Evolutionary conservation across 2,888 invertebrate species (phyloP), one percentile per base, ranked within the genome.

Genomic region (Clepsis dumicolana): DNA sequence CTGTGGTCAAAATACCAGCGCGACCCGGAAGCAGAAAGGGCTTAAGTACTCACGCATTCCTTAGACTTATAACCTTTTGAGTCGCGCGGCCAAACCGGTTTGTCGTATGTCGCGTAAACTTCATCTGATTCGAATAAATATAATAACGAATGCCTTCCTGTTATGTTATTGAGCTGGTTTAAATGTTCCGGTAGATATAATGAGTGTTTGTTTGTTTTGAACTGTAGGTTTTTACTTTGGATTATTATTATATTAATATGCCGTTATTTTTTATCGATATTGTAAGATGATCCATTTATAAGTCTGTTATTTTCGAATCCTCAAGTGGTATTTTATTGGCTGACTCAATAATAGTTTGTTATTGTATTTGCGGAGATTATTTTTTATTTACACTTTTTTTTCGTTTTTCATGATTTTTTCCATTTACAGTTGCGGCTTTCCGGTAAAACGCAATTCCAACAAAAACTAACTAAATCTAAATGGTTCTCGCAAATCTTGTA

Each of bases 91-190:
- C 4, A 12, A 64, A 68, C 64, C 64, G 63, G 68, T 68, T 68
- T 14, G 54, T 67, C 38, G 52, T 56, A 68, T 68, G 68, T 68
- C 68, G 68, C 68, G 59, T 68, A 54, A 38, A 65, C 50, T 48
- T 67, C 52, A 65, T 60, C 56, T 52, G 63, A 63, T 50, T 64
- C 68, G 50, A 64, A 68, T 68, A 68, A 64, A 68, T 41, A 59
- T 59, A 68, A 57, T 63, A 63, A 66, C 25, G 27, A 64, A 68
- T 59, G 64, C 59, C 68, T 68, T 68, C 68, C 68, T 68, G 64
- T 64, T 59, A 57, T 38, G 52, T 44, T 61, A 68, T 57, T 68
- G 57, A 41, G 50, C 44, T 64, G 27, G 62, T 63, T 57, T 35
- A 25, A 50, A 38, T 64, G 38, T 68, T 52, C 56, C 56, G 56